Evolutionary conservation across 1,140 invertebrate genomes (phyloP), one percentile per base, ranked within the genome.

Genomic region (Frieseomelitta varia): DNA sequence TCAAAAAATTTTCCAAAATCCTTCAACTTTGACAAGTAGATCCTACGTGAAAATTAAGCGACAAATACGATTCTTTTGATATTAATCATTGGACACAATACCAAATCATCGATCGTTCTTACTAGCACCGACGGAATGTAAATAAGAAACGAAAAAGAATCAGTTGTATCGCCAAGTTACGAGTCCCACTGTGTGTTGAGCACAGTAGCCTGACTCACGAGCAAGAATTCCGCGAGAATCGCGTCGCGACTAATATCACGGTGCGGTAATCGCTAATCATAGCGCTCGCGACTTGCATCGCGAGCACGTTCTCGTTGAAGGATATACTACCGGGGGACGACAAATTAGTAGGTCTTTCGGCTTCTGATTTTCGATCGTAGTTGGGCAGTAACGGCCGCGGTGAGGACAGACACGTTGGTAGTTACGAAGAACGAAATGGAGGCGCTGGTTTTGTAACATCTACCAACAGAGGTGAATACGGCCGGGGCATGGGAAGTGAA

Each of bases 201-300:
- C 39, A 8, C 81, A 76, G 80, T 71, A 85, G 69, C 76, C 63
- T 77, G 27, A 80, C 47, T 81, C 67, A 61, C 71, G 19, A 78
- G 79, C 71, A 61, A 24, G 17, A 56, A 51, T 47, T 34, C 21
- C 30, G 34, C 30, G 78, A 86, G 85, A 87, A 91, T 92, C 86
- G 88, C 86, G 88, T 92, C 87, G 89, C 90, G 88, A 87, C 87
- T 91, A 91, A 93, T 93, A 91, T 91, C 87, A 81, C 90, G 90
- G 92, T 91, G 92, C 90, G 88, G 91, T 91, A 92, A 91, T 92
- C 87, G 90, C 91, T 92, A 93, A 93, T 93, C 91, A 90, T 91
- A 91, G 87, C 83, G 81, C 81, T 77, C 75, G 63, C 51, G 71
- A 21, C 14, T 11, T 19, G n/a, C 19, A n/a, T 39, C 17, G 19